Evolutionary conservation across 2,113 vertebrate species (phyloP).

Genomic region (Bufo bufo): DNA sequence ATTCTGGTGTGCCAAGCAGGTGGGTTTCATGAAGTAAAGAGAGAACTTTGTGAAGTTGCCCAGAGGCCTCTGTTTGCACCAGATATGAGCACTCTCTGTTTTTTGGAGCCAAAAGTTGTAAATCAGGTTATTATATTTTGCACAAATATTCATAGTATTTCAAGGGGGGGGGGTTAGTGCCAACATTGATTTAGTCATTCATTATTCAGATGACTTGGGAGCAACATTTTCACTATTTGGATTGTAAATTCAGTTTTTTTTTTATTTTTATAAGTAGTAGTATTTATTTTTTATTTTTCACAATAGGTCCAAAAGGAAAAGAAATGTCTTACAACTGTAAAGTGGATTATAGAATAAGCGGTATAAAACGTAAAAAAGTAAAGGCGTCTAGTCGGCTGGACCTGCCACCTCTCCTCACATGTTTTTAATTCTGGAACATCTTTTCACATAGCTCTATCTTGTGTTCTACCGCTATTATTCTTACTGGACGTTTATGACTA

Average conservation of each 20-base stretch:
- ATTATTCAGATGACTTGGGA: neutral
- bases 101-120: neutral
- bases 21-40: slow-evolving; percentile 10
- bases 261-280: neutral
- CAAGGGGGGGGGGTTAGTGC: neutral
- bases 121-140: neutral
- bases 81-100: neutral
- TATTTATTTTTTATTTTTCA: neutral
- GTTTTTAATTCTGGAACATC: no score
- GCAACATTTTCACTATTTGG: no score
- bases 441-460: no score
- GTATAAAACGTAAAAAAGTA: no score
- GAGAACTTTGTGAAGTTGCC: slow-evolving; percentile 6
- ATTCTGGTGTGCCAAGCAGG: slow-evolving; percentile 10
- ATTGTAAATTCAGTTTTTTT: neutral
- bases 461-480: no score
- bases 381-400: no score
- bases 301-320: neutral
- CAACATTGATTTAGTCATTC: neutral
- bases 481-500: no score
- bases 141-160: neutral
- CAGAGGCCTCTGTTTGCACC: neutral
- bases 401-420: no score
- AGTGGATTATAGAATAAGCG: no score
- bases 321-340: neutral